phyloP scores from a whole-genome alignment of 2,113 vertebrate genomes.

The Rhinolophus sinicus region DNA sequence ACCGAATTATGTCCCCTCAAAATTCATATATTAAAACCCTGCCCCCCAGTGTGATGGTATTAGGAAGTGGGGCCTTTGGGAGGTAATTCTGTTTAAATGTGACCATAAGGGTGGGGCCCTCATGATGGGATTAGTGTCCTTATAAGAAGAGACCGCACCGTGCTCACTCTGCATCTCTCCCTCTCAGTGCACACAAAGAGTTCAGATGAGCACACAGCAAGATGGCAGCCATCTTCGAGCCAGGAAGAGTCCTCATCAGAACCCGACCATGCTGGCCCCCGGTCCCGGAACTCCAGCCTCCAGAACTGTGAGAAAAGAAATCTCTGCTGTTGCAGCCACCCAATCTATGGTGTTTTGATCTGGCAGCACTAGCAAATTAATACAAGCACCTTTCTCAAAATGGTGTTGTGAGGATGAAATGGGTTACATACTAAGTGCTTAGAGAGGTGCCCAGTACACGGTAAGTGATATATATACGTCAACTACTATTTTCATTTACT shows the following conservation, averaged over 20 bases:
- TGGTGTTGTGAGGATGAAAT: not conserved
- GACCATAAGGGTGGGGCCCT: not conserved
- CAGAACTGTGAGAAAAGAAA: not conserved
- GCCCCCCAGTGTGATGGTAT: accelerated
- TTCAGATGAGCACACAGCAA: not conserved
- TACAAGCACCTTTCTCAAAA: not conserved
- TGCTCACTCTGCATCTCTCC: not conserved
- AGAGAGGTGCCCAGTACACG: too few species aligned
- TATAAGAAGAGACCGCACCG: not conserved
- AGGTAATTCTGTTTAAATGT: not conserved
- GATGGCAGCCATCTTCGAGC: accelerated
- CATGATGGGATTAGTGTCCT: not conserved
- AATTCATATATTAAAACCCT: not conserved
- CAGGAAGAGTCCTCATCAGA: not conserved
- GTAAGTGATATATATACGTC: accelerated
- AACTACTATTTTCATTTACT: not conserved
- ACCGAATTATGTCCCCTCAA: not conserved
- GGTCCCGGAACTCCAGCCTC: not conserved
- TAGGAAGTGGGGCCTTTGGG: not conserved
- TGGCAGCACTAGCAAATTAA: not conserved
- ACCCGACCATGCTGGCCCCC: not conserved
- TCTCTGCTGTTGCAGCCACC: not conserved
- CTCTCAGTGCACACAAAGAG: not conserved
- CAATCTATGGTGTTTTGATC: not conserved
- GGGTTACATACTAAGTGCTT: not conserved